Conservation (phyloP, 2,797 vertebrate genomes). For the Iguana delicatissima region DNA sequence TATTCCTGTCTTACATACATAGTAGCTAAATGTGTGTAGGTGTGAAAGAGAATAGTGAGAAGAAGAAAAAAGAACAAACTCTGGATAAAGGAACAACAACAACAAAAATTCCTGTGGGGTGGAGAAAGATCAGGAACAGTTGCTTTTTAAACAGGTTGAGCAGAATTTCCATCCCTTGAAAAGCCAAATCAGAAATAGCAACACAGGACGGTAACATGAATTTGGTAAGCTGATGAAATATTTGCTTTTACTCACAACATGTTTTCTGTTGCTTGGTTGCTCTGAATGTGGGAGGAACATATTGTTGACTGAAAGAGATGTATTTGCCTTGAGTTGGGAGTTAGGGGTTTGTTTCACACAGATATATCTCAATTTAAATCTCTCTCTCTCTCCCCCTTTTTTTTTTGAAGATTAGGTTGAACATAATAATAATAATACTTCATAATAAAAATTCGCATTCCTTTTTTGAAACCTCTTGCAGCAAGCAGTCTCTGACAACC, state of each 20-base stretch:
- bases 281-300: not conserved
- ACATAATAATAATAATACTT: not conserved
- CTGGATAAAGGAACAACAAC: not conserved
- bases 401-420: constrained; percentile 12
- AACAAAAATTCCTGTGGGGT: not conserved
- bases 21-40: not conserved
- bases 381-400: not conserved
- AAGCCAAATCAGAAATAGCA: not conserved
- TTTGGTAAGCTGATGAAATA: not conserved
- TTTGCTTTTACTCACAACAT: constrained; percentile 6
- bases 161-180: not conserved
- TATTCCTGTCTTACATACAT: not conserved
- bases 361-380: constrained; percentile 24
- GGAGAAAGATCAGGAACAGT: not conserved
- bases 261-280: not conserved
- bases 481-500: constrained; percentile 50
- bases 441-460: constrained; percentile 15
- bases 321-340: constrained; percentile 4
- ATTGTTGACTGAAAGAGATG: not conserved
- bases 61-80: not conserved
- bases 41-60: not conserved
- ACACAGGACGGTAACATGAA: accelerated
- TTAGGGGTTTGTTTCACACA: not conserved
- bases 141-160: not conserved
- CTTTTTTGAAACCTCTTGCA: constrained; percentile 28